phyloP scores from a whole-genome alignment of 2,888 invertebrate species.

The Catocala fraxini region DNA sequence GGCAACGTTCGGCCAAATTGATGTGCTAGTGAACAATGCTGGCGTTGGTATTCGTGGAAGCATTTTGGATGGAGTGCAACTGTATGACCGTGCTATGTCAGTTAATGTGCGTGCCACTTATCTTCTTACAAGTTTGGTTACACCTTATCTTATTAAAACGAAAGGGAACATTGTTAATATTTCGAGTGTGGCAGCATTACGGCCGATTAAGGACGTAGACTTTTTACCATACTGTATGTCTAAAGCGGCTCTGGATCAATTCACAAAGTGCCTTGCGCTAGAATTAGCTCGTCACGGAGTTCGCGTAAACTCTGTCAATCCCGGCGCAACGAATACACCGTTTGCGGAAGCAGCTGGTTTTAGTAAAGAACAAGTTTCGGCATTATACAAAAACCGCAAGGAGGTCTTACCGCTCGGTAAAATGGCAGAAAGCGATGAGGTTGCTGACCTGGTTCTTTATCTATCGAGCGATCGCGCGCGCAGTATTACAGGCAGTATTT shows the following conservation, averaged over 20 bases:
- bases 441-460: conserved; percentile 96
- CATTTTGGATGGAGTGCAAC: conserved; percentile 93
- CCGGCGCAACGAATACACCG: conserved; percentile 95
- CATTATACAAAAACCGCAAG: conserved; percentile 93
- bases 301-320: conserved; percentile 96
- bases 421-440: conserved; percentile 93
- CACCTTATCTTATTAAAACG: conserved; percentile 92
- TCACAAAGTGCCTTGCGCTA: conserved; percentile 95
- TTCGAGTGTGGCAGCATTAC: conserved; percentile 95
- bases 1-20: conserved; percentile 89
- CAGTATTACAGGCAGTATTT: conserved; percentile 94
- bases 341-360: conserved; percentile 90
- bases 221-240: conserved; percentile 96
- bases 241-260: conserved; percentile 97
- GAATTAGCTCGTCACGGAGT: conserved; percentile 93
- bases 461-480: conserved; percentile 95
- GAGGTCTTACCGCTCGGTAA: conserved; percentile 95
- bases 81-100: conserved; percentile 94
- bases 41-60: conserved; percentile 92
- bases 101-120: conserved; percentile 93
- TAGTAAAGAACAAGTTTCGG: conserved; percentile 86
- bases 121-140: conserved; percentile 93
- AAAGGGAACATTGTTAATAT: conserved; percentile 97
- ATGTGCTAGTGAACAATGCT: conserved; percentile 95
- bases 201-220: conserved; percentile 88